phyloP scores from a whole-genome alignment of 2,888 invertebrate species.

The Synanthedon tipuliformis region DNA sequence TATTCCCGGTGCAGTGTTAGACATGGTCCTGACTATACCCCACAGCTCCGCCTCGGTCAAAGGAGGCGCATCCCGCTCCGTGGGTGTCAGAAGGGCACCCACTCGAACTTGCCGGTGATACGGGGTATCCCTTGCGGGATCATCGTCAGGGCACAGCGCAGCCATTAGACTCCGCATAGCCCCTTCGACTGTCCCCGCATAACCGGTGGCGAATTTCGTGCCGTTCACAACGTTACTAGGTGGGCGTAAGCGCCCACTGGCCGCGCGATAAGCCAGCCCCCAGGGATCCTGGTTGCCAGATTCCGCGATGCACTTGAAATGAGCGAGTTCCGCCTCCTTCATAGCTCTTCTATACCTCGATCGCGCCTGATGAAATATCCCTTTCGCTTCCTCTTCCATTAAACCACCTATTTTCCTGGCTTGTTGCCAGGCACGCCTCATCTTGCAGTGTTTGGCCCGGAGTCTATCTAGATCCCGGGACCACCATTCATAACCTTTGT shows the following conservation, averaged over 20 bases:
- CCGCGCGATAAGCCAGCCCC: slow-evolving; percentile 12
- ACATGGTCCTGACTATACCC: too few species aligned
- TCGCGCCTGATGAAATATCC: not conserved
- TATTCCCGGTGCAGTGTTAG: too few species aligned
- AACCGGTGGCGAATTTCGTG: too few species aligned
- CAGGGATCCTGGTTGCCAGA: slow-evolving; percentile 10
- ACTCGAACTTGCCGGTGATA: too few species aligned
- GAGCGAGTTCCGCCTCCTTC: slow-evolving; percentile 3
- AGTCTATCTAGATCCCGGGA: not conserved
- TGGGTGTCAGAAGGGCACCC: too few species aligned
- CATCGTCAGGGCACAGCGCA: too few species aligned
- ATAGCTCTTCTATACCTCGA: slow-evolving; percentile 4
- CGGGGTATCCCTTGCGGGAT: too few species aligned
- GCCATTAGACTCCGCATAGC: too few species aligned
- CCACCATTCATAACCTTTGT: not conserved
- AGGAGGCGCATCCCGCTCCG: too few species aligned
- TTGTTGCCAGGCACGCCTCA: not conserved
- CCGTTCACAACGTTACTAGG: too few species aligned
- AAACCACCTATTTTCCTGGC: not conserved
- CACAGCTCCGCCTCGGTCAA: too few species aligned
- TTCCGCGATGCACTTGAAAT: slow-evolving; percentile 3
- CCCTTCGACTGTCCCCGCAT: too few species aligned
- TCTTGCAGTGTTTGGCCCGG: not conserved
- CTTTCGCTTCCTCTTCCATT: not conserved
- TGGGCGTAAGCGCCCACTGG: slow-evolving; percentile 7